phyloP scores from a whole-genome alignment of 2,113 vertebrate genomes.

The Phycodurus eques region DNA sequence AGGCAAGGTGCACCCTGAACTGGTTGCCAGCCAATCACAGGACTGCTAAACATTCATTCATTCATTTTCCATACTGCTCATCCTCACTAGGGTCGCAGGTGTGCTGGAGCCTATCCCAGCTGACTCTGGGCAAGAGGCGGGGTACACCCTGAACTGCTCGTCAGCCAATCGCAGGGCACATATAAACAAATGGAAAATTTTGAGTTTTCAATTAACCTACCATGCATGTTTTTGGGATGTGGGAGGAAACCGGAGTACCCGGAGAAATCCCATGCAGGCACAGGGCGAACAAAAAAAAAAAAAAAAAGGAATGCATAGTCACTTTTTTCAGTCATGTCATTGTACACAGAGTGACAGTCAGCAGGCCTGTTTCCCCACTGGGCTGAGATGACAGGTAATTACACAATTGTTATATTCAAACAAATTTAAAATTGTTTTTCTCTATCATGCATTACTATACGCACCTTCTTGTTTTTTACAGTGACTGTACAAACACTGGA shows the following conservation, averaged over 20 bases:
- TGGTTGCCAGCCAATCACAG: background rate
- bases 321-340: slow-evolving; percentile 1
- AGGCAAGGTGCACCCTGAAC: background rate
- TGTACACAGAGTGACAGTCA: slow-evolving; percentile 6
- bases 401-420: slow-evolving; percentile 20
- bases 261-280: too few relatives aligned
- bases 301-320: background rate
- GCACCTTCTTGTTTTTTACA: background rate
- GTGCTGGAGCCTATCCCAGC: too few relatives aligned
- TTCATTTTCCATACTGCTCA: too few relatives aligned
- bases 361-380: slow-evolving; percentile 16
- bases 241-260: too few relatives aligned
- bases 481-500: background rate
- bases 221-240: too few relatives aligned
- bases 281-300: too few relatives aligned
- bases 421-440: background rate
- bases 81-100: too few relatives aligned
- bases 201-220: too few relatives aligned
- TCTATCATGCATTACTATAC: background rate
- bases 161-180: background rate
- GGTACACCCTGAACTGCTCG: too few relatives aligned
- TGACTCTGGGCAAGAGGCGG: too few relatives aligned
- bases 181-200: too few relatives aligned
- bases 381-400: slow-evolving; percentile 29
- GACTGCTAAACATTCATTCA: background rate